Conservation (phyloP, 2,113 vertebrate species). For the Halcyon malimbica region DNA sequence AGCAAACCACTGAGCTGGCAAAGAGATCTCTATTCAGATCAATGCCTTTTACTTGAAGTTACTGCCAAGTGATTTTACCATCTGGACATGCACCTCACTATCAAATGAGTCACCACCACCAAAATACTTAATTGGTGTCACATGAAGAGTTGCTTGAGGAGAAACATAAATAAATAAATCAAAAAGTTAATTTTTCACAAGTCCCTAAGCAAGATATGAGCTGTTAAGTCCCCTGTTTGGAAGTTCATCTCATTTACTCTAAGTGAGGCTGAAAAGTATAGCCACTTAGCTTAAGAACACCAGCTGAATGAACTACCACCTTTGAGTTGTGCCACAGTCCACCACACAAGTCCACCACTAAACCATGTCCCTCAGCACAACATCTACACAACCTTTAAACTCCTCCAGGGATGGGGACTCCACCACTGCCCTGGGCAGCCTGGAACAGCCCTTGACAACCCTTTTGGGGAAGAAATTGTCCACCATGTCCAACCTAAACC, state of each 20-base stretch:
- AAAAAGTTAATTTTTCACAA: not conserved
- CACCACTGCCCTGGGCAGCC: not conserved
- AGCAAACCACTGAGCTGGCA: not conserved
- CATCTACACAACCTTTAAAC: too few species aligned
- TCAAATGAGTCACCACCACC: not conserved
- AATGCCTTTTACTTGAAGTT: not conserved
- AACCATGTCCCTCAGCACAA: too few species aligned
- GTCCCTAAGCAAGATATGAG: not conserved
- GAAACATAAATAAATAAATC: not conserved
- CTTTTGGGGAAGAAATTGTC: too few species aligned
- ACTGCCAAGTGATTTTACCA: slow-evolving; percentile 18
- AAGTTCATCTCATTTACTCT: not conserved
- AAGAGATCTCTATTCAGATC: not conserved
- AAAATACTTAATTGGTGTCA: not conserved
- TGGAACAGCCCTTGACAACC: not conserved
- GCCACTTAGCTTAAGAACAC: not conserved
- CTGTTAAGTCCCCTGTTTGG: not conserved
- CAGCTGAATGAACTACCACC: not conserved
- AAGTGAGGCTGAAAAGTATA: not conserved
- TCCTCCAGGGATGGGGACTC: too few species aligned
- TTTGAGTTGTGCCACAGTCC: not conserved
- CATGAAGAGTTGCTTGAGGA: not conserved
- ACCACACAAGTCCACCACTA: too few species aligned
- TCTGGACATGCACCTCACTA: not conserved
- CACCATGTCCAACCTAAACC: too few species aligned